These are phyloP conservation scores for Athene noctua DNA, from an alignment of 2,113 vertebrate genomes.

Conservation along the genomic window DNA sequence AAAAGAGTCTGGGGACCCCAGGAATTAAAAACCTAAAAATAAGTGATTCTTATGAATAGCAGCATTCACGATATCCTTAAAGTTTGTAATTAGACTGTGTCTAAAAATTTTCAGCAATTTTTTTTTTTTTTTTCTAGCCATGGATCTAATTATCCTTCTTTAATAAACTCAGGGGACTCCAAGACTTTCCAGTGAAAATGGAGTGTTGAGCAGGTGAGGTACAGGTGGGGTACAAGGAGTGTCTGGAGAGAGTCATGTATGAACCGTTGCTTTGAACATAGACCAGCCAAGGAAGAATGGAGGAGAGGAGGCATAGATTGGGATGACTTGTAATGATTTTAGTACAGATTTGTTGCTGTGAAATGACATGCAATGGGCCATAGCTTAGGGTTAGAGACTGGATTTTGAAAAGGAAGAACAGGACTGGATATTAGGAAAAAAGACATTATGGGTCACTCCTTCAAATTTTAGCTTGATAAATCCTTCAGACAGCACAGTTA, in stretches of 20 bases:
- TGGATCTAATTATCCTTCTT: not conserved
- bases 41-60: not conserved
- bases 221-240: not conserved
- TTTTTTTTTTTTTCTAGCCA: not conserved
- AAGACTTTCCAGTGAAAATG: not conserved
- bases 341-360: not conserved
- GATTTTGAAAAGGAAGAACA: not conserved
- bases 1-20: not conserved
- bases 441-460: not conserved
- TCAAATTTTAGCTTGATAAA: not conserved
- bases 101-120: not conserved
- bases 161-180: not conserved
- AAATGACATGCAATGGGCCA: accelerated
- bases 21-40: not conserved
- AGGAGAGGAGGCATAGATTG: not conserved
- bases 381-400: not conserved
- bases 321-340: not conserved
- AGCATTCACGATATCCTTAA: not conserved
- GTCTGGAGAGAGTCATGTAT: not conserved
- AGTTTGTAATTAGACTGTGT: not conserved
- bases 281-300: not conserved
- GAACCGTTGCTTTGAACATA: not conserved
- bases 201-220: not conserved
- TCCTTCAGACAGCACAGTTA: not conserved
- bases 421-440: not conserved